phyloP scores from a whole-genome alignment of 1,140 invertebrate genomes.

The Listronotus oregonensis region DNA sequence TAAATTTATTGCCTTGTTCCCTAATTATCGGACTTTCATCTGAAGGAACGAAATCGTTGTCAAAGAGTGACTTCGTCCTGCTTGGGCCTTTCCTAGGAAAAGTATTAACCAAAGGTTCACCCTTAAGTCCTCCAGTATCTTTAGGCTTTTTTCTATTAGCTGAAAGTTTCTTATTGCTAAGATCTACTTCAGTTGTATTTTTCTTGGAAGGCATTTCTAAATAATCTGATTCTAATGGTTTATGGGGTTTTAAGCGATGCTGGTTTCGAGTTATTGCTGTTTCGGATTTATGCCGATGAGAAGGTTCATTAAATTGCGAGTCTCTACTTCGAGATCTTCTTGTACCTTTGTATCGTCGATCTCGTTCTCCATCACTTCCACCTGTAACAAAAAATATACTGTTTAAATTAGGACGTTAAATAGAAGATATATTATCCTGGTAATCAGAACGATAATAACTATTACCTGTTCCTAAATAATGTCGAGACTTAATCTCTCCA shows the following conservation, averaged over 20 bases:
- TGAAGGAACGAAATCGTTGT: slow-evolving; percentile 67
- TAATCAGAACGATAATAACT: too few species aligned
- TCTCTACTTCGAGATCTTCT: slow-evolving; percentile 52
- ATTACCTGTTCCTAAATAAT: slow-evolving; percentile 54
- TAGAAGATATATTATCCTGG: too few species aligned
- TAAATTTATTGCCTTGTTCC: slow-evolving; percentile 36
- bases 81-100: slow-evolving; percentile 46
- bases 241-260: slow-evolving; percentile 41
- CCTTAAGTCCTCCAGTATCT: slow-evolving; percentile 46
- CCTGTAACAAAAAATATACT: slow-evolving; percentile 32
- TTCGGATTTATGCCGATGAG: slow-evolving; percentile 50
- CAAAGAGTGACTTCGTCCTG: slow-evolving; percentile 65
- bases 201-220: slow-evolving; percentile 39
- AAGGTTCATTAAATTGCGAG: slow-evolving; percentile 51
- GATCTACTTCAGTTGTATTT: slow-evolving; percentile 25
- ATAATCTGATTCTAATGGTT: slow-evolving; percentile 45
- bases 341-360: slow-evolving; percentile 48
- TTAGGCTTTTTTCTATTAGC: slow-evolving; percentile 45
- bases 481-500: slow-evolving; percentile 56
- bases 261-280: slow-evolving; percentile 11
- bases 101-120: slow-evolving; percentile 42
- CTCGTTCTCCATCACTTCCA: slow-evolving; percentile 53
- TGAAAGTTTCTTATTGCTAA: slow-evolving; percentile 43
- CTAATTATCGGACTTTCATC: slow-evolving; percentile 41
- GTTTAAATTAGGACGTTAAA: too few species aligned